Evolutionary conservation across 2,113 vertebrate genomes (phyloP), one percentile per base, ranked within the genome.

Genomic region (Columba livia): DNA sequence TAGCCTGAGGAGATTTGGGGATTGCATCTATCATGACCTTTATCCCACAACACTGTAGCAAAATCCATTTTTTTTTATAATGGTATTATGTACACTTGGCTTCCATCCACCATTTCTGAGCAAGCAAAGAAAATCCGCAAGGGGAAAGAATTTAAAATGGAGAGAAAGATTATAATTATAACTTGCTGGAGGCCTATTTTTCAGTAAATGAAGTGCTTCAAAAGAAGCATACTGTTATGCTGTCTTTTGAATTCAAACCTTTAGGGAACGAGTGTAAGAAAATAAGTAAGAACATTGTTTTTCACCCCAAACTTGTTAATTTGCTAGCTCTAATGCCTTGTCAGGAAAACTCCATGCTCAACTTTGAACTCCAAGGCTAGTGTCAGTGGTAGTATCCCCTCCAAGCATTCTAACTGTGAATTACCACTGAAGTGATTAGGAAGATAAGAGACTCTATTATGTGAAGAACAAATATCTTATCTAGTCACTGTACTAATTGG

Each of bases 181-280:
- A 62, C n/a, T 92, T 89, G 92, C 92, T 96, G 77, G 92, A 93
- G 93, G 88, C 77, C 77, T 92, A 1, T 79, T 90, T 89, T 95
- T 84, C 88, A 47, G 58, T 72, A 84, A 90, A 87, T 75, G 72
- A 89, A 92, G 50, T 47, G 60, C 83, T 88, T 91, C 79, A 90
- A 93, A 93, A 81, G 88, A 56, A 87, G 19, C 57, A 38, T 31
- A 24, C 26, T 50, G 29, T 51, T 91, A 65, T 16, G 32, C 69
- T 93, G 48, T 57, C 89, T 67, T 95, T 90, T 56, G 67, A 88
- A 57, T 71, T 38, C 48, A 86, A 84, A 74, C 65, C 85, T 79
- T 78, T 74, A 85, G 94, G 85, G 88, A 89, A 61, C 25, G 15
- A 50, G 26, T 60, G 26, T 32, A 69, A 77, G 77, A 89, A 86